Conservation (phyloP, 2,888 invertebrate genomes). For the Noctua comes region DNA sequence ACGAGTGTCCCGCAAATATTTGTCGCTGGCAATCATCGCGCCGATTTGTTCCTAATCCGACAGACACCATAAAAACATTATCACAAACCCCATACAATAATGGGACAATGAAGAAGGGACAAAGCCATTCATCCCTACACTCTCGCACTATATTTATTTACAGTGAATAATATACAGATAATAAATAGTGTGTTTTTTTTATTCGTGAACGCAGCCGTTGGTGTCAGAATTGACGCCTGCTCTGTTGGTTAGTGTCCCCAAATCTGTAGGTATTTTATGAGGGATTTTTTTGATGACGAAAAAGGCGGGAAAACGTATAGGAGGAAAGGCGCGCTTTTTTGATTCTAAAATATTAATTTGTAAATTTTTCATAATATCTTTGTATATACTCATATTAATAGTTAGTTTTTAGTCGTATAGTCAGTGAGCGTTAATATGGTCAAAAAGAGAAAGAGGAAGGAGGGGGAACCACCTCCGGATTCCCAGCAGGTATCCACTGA, state of each 20-base stretch:
- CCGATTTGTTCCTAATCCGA: constrained; percentile 83
- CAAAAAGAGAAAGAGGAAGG: no score
- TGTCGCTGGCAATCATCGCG: constrained; percentile 80
- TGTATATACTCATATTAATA: no score
- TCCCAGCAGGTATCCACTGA: no score
- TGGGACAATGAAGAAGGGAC: constrained; percentile 80
- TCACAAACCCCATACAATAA: constrained; percentile 77
- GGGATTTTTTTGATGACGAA: no score
- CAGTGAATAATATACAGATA: constrained; percentile 87
- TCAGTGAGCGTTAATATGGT: no score
- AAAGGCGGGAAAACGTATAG: no score
- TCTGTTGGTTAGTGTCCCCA: constrained; percentile 67
- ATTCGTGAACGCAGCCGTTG: constrained; percentile 78
- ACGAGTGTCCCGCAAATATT: constrained; percentile 83
- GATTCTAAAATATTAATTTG: no score
- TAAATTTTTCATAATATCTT: no score
- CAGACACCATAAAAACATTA: constrained; percentile 81
- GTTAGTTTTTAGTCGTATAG: no score
- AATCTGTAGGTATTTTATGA: constrained; percentile 22
- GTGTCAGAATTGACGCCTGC: constrained; percentile 86
- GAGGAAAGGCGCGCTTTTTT: no score
- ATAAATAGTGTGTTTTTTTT: constrained; percentile 83
- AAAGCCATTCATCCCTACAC: constrained; percentile 80
- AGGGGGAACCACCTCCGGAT: no score
- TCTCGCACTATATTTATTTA: constrained; percentile 85